Conservation (phyloP, 2,797 vertebrate species). For the Limosa lapponica region DNA sequence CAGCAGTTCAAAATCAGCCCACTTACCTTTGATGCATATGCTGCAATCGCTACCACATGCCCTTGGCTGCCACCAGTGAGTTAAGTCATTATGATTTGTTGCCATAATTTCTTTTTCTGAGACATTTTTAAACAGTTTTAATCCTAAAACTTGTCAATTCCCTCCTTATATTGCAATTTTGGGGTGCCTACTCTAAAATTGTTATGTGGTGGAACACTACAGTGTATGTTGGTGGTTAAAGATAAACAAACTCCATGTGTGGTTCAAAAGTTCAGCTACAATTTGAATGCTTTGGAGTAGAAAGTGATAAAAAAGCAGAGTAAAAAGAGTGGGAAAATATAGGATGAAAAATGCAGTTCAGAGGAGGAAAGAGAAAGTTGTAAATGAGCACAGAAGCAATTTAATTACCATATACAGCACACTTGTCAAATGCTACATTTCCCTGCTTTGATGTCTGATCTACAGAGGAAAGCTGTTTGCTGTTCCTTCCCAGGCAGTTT, state of each 20-base stretch:
- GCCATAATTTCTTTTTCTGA: not conserved
- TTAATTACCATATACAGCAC: conserved; percentile 44
- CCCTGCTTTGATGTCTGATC: conserved; percentile 26
- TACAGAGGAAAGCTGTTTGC: conserved; percentile 18
- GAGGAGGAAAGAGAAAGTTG: conserved; percentile 6
- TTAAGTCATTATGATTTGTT: not conserved
- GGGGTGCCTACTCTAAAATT: not conserved
- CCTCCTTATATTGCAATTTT: not conserved
- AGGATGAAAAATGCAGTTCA: conserved; percentile 22
- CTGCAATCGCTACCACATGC: not conserved
- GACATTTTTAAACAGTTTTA: not conserved
- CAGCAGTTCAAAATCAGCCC: not conserved
- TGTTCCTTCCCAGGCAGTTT: not conserved
- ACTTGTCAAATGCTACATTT: conserved; percentile 32
- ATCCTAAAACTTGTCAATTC: not conserved
- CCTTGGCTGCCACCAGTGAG: not conserved
- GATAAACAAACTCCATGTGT: not conserved
- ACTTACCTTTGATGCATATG: not conserved
- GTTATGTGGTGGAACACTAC: not conserved
- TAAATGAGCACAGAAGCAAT: conserved; percentile 27
- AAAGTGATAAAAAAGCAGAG: not conserved
- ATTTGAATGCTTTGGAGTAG: not conserved
- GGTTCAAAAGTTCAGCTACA: conserved; percentile 40
- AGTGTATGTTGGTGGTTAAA: not conserved
- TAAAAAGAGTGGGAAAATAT: not conserved